phyloP scores from a whole-genome alignment of 23 tunicate genomes.

The Styela clava region DNA sequence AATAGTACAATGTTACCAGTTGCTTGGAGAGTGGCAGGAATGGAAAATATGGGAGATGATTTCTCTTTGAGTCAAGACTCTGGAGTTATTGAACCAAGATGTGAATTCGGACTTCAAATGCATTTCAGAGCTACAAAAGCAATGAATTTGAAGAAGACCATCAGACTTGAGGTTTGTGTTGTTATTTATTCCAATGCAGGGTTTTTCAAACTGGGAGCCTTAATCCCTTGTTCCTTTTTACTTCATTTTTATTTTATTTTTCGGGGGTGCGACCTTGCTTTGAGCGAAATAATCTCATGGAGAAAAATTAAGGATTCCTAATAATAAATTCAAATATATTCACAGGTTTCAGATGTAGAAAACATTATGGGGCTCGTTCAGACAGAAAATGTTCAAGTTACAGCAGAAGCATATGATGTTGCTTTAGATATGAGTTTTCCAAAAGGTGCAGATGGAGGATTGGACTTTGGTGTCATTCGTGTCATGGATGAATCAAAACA shows the following conservation, averaged over 20 bases:
- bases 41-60: conserved; percentile 99
- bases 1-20: conserved; percentile 93
- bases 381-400: conserved; percentile 84
- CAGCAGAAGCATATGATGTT: conserved; percentile 97
- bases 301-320: too few relatives aligned
- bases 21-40: conserved; percentile 90
- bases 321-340: not conserved
- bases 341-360: conserved; percentile 75
- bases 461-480: conserved; percentile 89
- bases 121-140: conserved; percentile 95
- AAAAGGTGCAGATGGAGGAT: conserved; percentile 96
- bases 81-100: conserved; percentile 70
- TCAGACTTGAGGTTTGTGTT: conserved; percentile 69
- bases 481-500: conserved; percentile 95
- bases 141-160: conserved; percentile 76
- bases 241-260: not conserved
- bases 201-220: not conserved
- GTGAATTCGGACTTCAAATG: conserved; percentile 72
- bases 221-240: not conserved
- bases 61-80: conserved; percentile 79
- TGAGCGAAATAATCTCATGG: too few relatives aligned
- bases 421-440: conserved; percentile 99
- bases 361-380: conserved; percentile 96
- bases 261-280: too few relatives aligned
- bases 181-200: too few relatives aligned